Evolutionary conservation across 2,888 invertebrate species (phyloP).

Genomic region (Drosophila testacea): DNA sequence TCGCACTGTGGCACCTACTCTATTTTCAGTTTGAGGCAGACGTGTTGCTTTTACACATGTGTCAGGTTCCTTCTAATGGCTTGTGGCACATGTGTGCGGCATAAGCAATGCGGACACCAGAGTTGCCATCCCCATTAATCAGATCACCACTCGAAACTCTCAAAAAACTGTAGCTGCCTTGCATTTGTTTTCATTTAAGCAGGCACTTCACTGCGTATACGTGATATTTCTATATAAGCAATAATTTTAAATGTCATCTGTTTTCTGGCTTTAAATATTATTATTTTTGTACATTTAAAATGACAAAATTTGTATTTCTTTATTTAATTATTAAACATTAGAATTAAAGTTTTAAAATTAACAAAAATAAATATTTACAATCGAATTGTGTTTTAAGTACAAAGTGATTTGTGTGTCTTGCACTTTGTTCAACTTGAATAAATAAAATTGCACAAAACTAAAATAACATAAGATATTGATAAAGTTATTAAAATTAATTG

Average conservation of each 20-base stretch:
- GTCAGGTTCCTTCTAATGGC: constrained; percentile 66
- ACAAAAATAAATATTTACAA: constrained; percentile 84
- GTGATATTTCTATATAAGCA: constrained; percentile 15
- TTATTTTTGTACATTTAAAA: constrained; percentile 73
- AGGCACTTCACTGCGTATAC: constrained; percentile 18
- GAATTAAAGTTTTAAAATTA: constrained; percentile 57
- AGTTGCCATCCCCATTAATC: constrained; percentile 36
- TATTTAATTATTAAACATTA: constrained; percentile 58
- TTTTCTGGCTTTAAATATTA: constrained; percentile 40
- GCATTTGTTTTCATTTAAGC: neutral
- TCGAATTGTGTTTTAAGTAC: constrained; percentile 65
- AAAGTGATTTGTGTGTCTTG: constrained; percentile 42
- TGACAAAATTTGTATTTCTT: constrained; percentile 71
- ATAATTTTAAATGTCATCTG: neutral
- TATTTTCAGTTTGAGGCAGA: constrained; percentile 24
- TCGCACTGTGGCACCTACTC: constrained; percentile 50
- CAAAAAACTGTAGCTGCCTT: constrained; percentile 4
- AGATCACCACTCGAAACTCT: constrained; percentile 8
- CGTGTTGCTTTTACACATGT: constrained; percentile 27
- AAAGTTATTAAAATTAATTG: constrained; percentile 19
- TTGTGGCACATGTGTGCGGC: constrained; percentile 49
- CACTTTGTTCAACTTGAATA: constrained; percentile 65
- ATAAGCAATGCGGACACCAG: constrained; percentile 62
- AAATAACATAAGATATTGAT: constrained; percentile 65
- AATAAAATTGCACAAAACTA: constrained; percentile 76